Base-by-base conservation (phyloP, 2,797 vertebrate genomes). In the Paedocypris micromegethes region DNA sequence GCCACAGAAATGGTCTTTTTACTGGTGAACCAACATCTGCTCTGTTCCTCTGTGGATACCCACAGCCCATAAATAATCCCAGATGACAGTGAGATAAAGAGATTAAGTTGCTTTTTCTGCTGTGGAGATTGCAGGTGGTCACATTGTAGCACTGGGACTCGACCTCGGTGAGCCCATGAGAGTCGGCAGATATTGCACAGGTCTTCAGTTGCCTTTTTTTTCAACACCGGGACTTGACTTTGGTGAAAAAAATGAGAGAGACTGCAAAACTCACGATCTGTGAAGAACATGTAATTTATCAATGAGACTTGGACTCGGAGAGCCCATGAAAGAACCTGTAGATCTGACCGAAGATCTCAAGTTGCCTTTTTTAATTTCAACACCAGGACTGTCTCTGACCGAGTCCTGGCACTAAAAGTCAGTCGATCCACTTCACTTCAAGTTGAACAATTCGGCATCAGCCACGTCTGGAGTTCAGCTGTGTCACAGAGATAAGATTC, bases 61-160 rank as follows among this genome's bases (percentile, higher is more conserved):
- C 48, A 53, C 38, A 2, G 40, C 51, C 64, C 75, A 71, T 79
- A 71, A 77, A 79, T 72, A 75, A 72, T 60, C 67, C 51, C 48
- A 53, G 66, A 53, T 64, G 52, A 61, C 64, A 67, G 48, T 5
- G 50, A 73, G 49, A 62, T 74, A 80, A 83, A 78, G 55, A 76
- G 70, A 81, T 80, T 57, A 76, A 56, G 73, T 66, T 58, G 70
- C 52, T 42, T 76, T 79, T 70, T 72, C 43, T 47, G 69, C 66
- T 52, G 66, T 77, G 79, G 56, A 76, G 74, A 82, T 79, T 74
- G 72, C 71, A 60, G 44, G 76, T 64, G 75, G 74, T 83, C 76
- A 23, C 23, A 77, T 73, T 49, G 41, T 54, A 48, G 58, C 61
- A 75, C 66, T 62, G 64, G 72, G 55, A 58, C 72, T 55, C 38